phyloP scores from a whole-genome alignment of 2,797 vertebrate genomes.

The Iguana delicatissima region DNA sequence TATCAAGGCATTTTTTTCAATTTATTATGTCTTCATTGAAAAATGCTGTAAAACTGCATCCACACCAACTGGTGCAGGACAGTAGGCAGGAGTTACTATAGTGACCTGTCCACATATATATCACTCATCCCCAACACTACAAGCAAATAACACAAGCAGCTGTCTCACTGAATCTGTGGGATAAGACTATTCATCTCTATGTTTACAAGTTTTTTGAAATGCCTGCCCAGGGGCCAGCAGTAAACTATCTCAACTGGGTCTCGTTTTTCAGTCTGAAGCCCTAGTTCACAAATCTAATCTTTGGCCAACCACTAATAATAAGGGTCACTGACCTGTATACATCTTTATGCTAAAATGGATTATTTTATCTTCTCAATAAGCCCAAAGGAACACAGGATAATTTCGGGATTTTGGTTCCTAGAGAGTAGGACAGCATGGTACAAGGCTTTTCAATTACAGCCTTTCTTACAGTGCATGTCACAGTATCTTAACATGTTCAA shows the following conservation, averaged over 20 bases:
- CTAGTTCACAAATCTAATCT: neutral
- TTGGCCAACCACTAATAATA: neutral
- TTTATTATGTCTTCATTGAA: neutral
- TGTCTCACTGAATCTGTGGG: neutral
- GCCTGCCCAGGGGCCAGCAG: neutral
- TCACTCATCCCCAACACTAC: neutral
- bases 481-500: neutral
- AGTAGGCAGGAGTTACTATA: neutral
- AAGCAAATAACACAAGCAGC: constrained; percentile 4
- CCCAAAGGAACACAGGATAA: constrained; percentile 28
- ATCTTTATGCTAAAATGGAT: neutral
- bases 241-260: neutral
- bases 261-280: neutral
- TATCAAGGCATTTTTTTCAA: neutral
- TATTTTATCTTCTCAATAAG: constrained; percentile 16
- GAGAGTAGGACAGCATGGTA: constrained; percentile 1
- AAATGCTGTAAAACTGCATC: neutral
- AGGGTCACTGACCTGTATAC: neutral
- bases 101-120: neutral
- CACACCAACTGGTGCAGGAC: neutral
- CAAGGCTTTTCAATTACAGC: constrained; percentile 31
- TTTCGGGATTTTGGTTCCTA: constrained; percentile 35
- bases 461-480: constrained; percentile 24
- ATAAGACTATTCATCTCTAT: no score
- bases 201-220: neutral